Percentiles rank a stretch among this genome's conserved stretches.
These are phyloP conservation scores for Hipposideros armiger DNA, from an alignment of 2,113 vertebrate genomes.

Conservation along the genomic window DNA sequence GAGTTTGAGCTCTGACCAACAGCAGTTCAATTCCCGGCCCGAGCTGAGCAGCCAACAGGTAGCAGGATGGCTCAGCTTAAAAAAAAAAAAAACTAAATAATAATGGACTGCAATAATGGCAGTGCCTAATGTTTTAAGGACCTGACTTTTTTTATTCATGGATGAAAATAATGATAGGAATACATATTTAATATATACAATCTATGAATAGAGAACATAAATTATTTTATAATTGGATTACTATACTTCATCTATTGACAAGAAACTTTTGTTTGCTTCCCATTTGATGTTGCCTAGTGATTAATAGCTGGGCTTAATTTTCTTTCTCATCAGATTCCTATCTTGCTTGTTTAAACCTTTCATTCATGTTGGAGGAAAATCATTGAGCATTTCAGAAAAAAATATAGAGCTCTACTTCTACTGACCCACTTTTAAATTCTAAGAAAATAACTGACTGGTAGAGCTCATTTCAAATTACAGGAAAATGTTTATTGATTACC, in stretches of 20 bases:
- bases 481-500: conserved; percentile 36
- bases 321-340: conserved; percentile 37
- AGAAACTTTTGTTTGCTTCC: neutral
- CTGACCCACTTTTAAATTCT: conserved; percentile 61
- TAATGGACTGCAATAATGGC: neutral
- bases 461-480: conserved; percentile 53
- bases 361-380: neutral
- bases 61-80: too few species aligned
- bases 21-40: too few species aligned
- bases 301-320: conserved; percentile 38
- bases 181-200: neutral
- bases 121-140: neutral
- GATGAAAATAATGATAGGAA: neutral
- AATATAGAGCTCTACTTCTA: conserved; percentile 58
- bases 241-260: conserved; percentile 10
- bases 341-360: conserved; percentile 53
- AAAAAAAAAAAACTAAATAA: neutral
- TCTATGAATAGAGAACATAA: neutral
- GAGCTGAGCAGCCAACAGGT: too few species aligned
- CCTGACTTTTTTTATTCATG: neutral
- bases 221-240: neutral
- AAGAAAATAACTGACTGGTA: conserved; percentile 33
- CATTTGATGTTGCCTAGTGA: conserved; percentile 34
- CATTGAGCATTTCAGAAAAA: neutral
- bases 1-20: too few species aligned